Base-by-base conservation (phyloP, 2,113 vertebrate species). In the Anarrhichthys ocellatus region DNA sequence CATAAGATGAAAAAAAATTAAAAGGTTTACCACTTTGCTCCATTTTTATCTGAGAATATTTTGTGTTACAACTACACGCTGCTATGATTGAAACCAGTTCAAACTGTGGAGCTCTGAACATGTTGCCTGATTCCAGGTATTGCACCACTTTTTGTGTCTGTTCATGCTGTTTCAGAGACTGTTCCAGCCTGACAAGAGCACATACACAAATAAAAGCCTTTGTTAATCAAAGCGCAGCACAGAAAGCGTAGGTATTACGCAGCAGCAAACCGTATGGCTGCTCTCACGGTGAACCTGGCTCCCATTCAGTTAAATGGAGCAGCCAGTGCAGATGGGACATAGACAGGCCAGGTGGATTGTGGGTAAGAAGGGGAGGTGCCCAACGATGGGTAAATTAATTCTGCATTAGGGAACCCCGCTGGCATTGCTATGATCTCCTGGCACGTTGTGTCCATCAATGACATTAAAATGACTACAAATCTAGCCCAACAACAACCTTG, bases 341-440 rank as follows among this genome's bases (percentile, higher is more conserved):
- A 58, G 74, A 73, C 72, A 58, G 62, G 64, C 64, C 87, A 85
- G 81, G 78, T 74, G 88, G 73, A 80, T 87, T 84, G 40, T 88
- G 78, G 84, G 86, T 75, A 85, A 69, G 18, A 78, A 20, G 48
- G 80, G 73, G 65, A 46, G 58, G 68, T 71, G 66, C 73, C 68
- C 77, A 82, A 74, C 74, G 66, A 88, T 80, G 65, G 52, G 42
- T 83, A 69, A 91, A 92, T 93, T 90, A 92, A 93, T 88, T 92
- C 36, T 67, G 91, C 83, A 91, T 93, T 90, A 90, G 78, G 56
- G 78, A 84, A 78, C 42, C 85, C 85, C 46, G 66, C 83, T 73
- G 90, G 83, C 70, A 70, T 84, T 75, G 44, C 64, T 58, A 9
- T 2, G 67, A 73, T 81, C 54, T 62, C 68, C 50, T 84, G 73